Conservation (phyloP, 2,888 invertebrate genomes). For the Stenodera caucasica region DNA sequence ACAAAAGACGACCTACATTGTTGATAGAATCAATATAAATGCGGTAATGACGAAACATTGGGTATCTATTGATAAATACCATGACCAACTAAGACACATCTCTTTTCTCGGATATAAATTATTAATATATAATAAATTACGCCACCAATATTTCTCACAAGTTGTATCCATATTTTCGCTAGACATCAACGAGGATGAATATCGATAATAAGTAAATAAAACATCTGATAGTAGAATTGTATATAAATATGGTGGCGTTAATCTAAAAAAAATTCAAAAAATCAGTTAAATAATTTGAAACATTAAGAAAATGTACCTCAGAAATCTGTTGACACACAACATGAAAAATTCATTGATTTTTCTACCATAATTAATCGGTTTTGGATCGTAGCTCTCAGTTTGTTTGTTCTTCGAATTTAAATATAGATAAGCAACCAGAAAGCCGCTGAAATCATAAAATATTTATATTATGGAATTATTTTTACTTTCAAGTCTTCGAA, state of each 20-base stretch:
- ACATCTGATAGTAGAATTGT: slow-evolving; percentile 53
- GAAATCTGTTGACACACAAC: slow-evolving; percentile 50
- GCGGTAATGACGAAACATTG: slow-evolving; percentile 55
- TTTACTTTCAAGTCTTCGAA: no score
- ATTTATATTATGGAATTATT: no score
- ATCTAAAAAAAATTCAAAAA: slow-evolving; percentile 43
- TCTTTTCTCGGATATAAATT: slow-evolving; percentile 55
- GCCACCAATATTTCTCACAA: slow-evolving; percentile 60
- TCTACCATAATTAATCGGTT: slow-evolving; percentile 25
- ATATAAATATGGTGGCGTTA: slow-evolving; percentile 57
- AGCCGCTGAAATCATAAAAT: slow-evolving; percentile 40
- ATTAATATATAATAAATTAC: slow-evolving; percentile 58
- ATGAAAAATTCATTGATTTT: slow-evolving; percentile 38
- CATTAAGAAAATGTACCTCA: no score
- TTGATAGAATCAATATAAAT: slow-evolving; percentile 53
- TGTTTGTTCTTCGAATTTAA: slow-evolving; percentile 38
- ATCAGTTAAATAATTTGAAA: no score
- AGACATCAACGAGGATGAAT: slow-evolving; percentile 51
- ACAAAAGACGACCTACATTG: slow-evolving; percentile 47
- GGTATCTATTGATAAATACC: slow-evolving; percentile 58
- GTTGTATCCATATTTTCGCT: slow-evolving; percentile 50
- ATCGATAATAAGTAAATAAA: slow-evolving; percentile 50
- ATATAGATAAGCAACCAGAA: slow-evolving; percentile 44
- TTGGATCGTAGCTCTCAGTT: slow-evolving; percentile 17
- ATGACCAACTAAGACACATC: slow-evolving; percentile 60